Evolutionary conservation across 2,888 invertebrate species (phyloP).

Genomic region (Drosophila peninsularis): DNA sequence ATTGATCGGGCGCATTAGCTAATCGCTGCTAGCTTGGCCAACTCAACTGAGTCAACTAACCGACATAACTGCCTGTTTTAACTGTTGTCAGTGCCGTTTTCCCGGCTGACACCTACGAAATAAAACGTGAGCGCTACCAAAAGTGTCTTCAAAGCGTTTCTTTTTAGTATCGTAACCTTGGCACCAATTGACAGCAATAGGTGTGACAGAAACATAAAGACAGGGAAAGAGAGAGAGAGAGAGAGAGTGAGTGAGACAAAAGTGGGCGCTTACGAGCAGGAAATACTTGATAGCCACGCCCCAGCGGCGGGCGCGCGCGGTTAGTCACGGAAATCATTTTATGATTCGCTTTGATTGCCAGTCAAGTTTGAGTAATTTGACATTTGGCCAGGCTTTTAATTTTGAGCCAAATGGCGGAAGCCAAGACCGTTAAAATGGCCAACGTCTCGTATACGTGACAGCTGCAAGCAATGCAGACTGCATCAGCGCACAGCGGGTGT

Average conservation of each 20-base stretch:
- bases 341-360: conserved; percentile 47
- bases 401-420: conserved; percentile 50
- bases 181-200: conserved; percentile 50
- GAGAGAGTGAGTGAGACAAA: not conserved
- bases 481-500: not conserved
- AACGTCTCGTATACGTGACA: conserved; percentile 26
- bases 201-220: conserved; percentile 1
- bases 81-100: conserved; percentile 43
- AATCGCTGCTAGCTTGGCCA: conserved; percentile 37
- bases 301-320: conserved; percentile 14
- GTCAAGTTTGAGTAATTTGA: conserved; percentile 54
- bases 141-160: conserved; percentile 43
- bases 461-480: not conserved
- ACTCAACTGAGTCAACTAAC: conserved; percentile 6
- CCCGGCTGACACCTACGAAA: conserved; percentile 66
- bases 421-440: conserved; percentile 6
- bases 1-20: conserved; percentile 55
- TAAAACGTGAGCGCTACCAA: conserved; percentile 62
- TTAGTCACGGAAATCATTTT: conserved; percentile 36
- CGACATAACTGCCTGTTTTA: conserved; percentile 42
- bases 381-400: conserved; percentile 55
- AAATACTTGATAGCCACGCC: conserved; percentile 43
- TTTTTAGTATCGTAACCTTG: conserved; percentile 59
- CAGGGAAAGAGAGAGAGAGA: not conserved
- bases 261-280: conserved; percentile 25